These are phyloP conservation scores for Ctenopoma kingsleyae DNA, from an alignment of 2,797 vertebrate genomes.

Conservation along the genomic window DNA sequence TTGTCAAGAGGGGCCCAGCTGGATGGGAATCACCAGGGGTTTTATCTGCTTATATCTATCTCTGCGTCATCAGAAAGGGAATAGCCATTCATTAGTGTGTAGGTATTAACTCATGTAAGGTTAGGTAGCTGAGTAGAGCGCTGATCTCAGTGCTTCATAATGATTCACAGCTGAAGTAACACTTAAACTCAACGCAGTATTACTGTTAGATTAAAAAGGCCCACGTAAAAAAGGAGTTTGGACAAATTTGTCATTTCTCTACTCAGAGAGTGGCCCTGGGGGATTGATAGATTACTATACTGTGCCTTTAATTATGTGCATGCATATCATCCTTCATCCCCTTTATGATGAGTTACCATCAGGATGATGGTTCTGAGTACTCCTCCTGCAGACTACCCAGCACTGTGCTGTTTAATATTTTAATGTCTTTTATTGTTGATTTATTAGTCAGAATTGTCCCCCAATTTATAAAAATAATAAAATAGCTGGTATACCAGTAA, in stretches of 20 bases:
- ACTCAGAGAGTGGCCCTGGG: slow-evolving; percentile 1
- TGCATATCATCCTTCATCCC: neutral
- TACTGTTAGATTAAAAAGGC: neutral
- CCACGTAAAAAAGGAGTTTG: neutral
- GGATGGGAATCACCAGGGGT: slow-evolving; percentile 4
- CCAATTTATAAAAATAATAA: no score
- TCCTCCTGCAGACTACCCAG: neutral
- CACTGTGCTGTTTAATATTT: neutral
- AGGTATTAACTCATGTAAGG: slow-evolving; percentile 2
- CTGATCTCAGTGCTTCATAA: slow-evolving; percentile 8
- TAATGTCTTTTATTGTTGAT: no score
- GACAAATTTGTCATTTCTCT: slow-evolving; percentile 1
- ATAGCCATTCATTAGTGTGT: neutral
- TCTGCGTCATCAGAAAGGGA: slow-evolving; percentile 9
- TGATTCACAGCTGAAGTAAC: slow-evolving; percentile 5
- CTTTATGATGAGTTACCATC: neutral
- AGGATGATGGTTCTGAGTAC: neutral
- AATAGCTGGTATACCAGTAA: no score
- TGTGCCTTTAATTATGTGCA: slow-evolving; percentile 8
- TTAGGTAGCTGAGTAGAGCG: slow-evolving; percentile 11
- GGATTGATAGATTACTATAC: slow-evolving; percentile 5
- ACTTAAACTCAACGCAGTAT: slow-evolving; percentile 1
- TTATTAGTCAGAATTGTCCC: no score
- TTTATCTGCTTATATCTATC: slow-evolving; percentile 22
- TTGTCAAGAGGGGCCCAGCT: slow-evolving; percentile 14